Conservation (phyloP, 2,113 vertebrate genomes). For the Callionymus lyra region DNA sequence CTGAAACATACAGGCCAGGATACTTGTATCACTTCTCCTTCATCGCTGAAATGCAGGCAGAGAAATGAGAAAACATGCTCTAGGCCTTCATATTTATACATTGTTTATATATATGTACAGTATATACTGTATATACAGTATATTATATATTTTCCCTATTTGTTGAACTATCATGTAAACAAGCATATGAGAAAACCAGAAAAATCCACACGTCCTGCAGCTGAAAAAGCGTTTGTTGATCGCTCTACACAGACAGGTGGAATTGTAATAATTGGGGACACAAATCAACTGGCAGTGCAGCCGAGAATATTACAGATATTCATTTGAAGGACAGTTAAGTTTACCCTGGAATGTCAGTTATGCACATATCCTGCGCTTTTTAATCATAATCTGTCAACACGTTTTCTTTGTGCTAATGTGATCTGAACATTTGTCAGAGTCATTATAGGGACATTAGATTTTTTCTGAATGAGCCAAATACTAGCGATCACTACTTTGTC, state of each 20-base stretch:
- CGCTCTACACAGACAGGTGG: conserved; percentile 15
- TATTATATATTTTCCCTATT: no score
- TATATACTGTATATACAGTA: no score
- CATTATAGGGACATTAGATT: no score
- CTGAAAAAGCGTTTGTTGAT: conserved; percentile 16
- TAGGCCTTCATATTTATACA: not conserved
- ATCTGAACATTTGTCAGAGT: conserved; percentile 1
- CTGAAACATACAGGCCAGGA: conserved; percentile 34
- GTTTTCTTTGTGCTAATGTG: conserved; percentile 7
- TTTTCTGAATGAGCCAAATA: conserved; percentile 1
- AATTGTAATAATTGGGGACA: conserved; percentile 24
- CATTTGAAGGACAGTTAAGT: conserved; percentile 17
- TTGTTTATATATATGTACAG: no score
- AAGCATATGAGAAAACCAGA: no score
- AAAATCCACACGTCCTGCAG: conserved; percentile 29
- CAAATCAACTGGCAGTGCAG: conserved; percentile 5
- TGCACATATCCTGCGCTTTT: conserved; percentile 29
- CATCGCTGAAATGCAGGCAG: conserved; percentile 23
- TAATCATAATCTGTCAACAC: conserved; percentile 33
- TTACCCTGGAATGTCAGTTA: conserved; percentile 15
- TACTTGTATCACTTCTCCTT: conserved; percentile 36
- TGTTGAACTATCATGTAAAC: no score
- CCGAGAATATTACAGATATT: conserved; percentile 9
- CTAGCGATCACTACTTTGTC: conserved; percentile 1
- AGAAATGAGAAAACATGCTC: not conserved